phyloP scores from a whole-genome alignment of 2,113 vertebrate species.

The Crotalus helleri region DNA sequence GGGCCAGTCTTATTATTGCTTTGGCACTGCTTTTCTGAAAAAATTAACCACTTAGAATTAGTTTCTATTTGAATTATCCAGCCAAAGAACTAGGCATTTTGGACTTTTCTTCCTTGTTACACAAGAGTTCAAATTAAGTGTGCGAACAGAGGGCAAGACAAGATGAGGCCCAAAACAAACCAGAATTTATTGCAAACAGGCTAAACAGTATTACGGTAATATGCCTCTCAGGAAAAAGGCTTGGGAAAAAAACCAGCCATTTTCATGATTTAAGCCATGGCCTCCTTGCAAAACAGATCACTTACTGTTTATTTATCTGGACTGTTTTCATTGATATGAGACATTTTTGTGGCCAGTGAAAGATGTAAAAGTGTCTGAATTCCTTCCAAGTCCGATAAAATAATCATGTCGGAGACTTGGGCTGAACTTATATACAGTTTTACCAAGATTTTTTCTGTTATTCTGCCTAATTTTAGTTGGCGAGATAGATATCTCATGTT shows the following conservation, averaged over 20 bases:
- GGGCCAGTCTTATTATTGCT: constrained; percentile 27
- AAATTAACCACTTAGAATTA: constrained; percentile 66
- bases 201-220: constrained; percentile 1
- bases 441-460: neutral
- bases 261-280: constrained; percentile 11
- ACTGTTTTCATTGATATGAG: neutral
- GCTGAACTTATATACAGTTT: neutral
- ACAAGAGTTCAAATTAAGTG: constrained; percentile 24
- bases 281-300: neutral
- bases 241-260: neutral
- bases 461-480: neutral
- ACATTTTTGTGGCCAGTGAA: neutral
- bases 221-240: neutral
- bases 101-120: constrained; percentile 19
- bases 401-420: neutral
- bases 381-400: constrained; percentile 1
- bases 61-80: constrained; percentile 43
- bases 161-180: neutral
- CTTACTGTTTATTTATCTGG: constrained; percentile 18
- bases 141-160: neutral
- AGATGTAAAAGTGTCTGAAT: neutral
- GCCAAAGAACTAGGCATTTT: constrained; percentile 30
- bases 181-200: constrained; percentile 20
- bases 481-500: neutral
- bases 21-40: constrained; percentile 36